These are phyloP conservation scores for Onychomys leucogaster DNA, from an alignment of 2,797 vertebrate species.

Conservation along the genomic window DNA sequence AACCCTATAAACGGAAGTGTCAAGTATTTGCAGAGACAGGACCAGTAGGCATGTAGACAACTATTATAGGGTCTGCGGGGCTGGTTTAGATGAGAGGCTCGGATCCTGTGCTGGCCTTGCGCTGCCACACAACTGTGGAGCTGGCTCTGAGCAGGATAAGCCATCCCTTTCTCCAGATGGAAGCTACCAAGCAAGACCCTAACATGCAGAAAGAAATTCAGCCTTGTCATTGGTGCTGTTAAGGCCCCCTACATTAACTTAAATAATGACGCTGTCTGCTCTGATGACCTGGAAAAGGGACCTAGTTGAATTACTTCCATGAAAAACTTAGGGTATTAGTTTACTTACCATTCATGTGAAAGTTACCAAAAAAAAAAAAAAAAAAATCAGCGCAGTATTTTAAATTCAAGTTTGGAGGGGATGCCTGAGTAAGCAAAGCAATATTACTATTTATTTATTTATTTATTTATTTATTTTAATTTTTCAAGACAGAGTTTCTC, in stretches of 20 bases:
- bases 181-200: neutral
- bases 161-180: neutral
- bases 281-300: neutral
- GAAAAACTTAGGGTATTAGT: neutral
- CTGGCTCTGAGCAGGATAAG: neutral
- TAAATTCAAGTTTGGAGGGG: neutral
- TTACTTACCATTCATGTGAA: neutral
- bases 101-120: rapidly evolving
- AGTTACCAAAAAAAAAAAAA: neutral
- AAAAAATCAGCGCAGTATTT: constrained; percentile 10
- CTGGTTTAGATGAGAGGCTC: neutral
- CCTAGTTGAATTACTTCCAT: neutral
- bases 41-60: neutral
- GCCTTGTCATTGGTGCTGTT: neutral
- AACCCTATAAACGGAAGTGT: neutral
- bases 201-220: neutral
- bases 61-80: rapidly evolving
- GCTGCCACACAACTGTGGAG: neutral
- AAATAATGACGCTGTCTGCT: neutral
- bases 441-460: neutral
- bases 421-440: neutral
- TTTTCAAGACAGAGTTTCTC: neutral
- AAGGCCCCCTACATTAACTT: neutral
- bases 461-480: neutral
- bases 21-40: neutral